Base-by-base conservation (phyloP, 2,888 invertebrate species). In the Antitype chi region DNA sequence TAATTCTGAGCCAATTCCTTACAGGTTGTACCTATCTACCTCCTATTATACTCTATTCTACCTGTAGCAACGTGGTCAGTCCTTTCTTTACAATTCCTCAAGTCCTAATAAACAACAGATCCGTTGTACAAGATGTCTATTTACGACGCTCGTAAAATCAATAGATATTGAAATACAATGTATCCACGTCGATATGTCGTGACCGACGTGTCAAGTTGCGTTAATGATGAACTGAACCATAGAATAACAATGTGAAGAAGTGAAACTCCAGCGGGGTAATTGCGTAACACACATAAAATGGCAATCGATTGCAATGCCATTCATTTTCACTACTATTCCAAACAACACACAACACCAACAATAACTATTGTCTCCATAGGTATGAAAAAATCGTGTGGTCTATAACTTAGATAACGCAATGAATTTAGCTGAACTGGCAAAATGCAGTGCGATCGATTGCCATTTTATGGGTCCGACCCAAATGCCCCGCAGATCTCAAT, bases 181-280 rank as follows among this genome's bases (percentile, higher is more conserved):
- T 81, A 59, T 81, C n/a, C 81, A 57, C 75, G 63, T 53, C 78
- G 69, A 77, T 82, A 82, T 74, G 82, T 85, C 82, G 85, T 85
- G 82, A 74, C 63, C 43, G 38, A 77, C 82, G 82, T 85, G 78
- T 85, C 85, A 38, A 73, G 82, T 60, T 53, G 25, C 52, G 57
- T 70, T 76, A 85, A 81, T 85, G 64, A 78, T 74, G 62, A 74
- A 73, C 53, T 74, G 32, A 15, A 23, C 15, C 76, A 74, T 25
- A 80, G 76, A 80, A 6, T 60, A 77, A n/a, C 13, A 20, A 32
- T 17, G 6, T 13, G 0, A 0, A 80, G 52, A 71, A 6, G 15
- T 28, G 59, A 17, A 9, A 11, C 57, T 47, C 47, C n/a, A 28
- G 23, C 7, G 66, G 25, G 4, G 47, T 66, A 20, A 7, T 66